Conservation (phyloP, 2,888 invertebrate species). For the Ganaspis brasiliensis region DNA sequence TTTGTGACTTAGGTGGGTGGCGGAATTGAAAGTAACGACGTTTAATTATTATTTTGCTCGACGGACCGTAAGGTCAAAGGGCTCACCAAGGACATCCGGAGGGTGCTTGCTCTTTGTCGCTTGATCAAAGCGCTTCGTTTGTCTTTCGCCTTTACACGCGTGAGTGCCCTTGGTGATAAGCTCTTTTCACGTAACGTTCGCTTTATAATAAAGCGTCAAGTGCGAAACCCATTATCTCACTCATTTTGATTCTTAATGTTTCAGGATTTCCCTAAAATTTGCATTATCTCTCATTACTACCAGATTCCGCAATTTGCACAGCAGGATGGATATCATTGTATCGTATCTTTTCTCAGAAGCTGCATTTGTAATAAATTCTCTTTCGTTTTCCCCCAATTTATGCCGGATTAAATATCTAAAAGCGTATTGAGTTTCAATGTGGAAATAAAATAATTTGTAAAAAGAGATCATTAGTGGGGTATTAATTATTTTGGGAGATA, state of each 20-base stretch:
- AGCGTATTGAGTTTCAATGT: too few relatives aligned
- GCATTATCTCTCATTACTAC: too few relatives aligned
- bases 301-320: too few relatives aligned
- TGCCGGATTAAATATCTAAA: too few relatives aligned
- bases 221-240: constrained; percentile 13
- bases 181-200: constrained; percentile 44
- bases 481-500: too few relatives aligned
- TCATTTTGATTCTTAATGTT: neutral
- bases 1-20: constrained; percentile 9
- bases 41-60: constrained; percentile 73
- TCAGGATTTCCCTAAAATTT: neutral
- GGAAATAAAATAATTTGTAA: too few relatives aligned
- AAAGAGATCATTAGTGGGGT: too few relatives aligned
- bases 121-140: constrained; percentile 67
- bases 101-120: constrained; percentile 61
- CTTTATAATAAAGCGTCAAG: constrained; percentile 44
- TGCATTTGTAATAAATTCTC: too few relatives aligned
- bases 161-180: constrained; percentile 58
- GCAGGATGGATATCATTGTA: too few relatives aligned
- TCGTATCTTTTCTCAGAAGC: too few relatives aligned
- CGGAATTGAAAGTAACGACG: constrained; percentile 58
- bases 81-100: constrained; percentile 56
- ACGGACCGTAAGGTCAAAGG: constrained; percentile 65
- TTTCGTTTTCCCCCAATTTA: too few relatives aligned
- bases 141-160: constrained; percentile 65